Evolutionary conservation across 2,888 invertebrate genomes (phyloP), one percentile per base, ranked within the genome.

Genomic region (Aethes cnicana): DNA sequence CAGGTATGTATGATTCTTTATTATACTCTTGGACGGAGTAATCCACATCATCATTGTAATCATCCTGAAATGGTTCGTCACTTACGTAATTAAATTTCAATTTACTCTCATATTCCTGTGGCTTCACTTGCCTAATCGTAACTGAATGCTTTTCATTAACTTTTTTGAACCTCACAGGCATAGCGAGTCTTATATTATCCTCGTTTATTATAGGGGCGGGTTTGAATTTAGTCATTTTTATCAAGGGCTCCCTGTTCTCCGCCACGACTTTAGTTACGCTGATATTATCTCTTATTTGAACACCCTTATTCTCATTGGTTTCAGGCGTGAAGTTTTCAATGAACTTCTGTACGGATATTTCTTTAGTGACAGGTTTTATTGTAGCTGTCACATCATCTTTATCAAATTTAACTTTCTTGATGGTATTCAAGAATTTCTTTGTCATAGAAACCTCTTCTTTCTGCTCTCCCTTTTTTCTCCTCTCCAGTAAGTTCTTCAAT

Each of bases 301-400:
- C 2, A 2, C 61, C 52, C 30, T 60, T 63, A 0, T 35, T 11
- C 2, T 69, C 67, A 1, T 54, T 68, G 0, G 4, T 46, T 3
- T 84, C 84, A 0, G 88, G 88, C 0, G 68, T 74, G 36, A 88
- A 88, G 14, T 68, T 84, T 54, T 87, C 86, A 1, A 86, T 68
- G 25, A 84, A 88, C 5, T 84, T 85, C 41, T 77, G 74, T 0
- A 79, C 87, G 0, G 85, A 86, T 1, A 77, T 16, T 1, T 70
- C 63, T 0, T 69, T 63, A 0, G 59, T 56, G 0, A 76, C 56
- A 0, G 63, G 55, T 1, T 56, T 71, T 0, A 87, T 58, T 4
- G 56, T 81, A 0, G 77, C 84, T 0, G 57, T 37, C 0, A 57
- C 37, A 0, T 23, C n/a, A 0, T 18, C 6, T 1, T 30, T 47